Evolutionary conservation across 1,140 invertebrate genomes (phyloP), one percentile per base, ranked within the genome.

Genomic region (Apocrypta bakeri): DNA sequence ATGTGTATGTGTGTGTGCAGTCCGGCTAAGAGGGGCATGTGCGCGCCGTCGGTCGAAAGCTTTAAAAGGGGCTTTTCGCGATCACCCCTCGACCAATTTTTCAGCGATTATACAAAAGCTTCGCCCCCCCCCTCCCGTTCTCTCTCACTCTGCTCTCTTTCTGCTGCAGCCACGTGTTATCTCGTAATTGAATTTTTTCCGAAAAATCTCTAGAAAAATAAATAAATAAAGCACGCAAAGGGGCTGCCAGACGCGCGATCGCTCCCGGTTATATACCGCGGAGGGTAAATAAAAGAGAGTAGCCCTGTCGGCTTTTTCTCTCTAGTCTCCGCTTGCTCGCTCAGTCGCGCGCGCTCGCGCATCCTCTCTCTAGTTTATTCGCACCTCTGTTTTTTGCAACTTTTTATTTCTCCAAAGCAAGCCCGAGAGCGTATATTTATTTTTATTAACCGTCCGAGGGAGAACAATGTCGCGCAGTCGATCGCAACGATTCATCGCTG

Each of bases 1-100:
- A 6, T 8, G 73, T 21, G 12, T n/a, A 6, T 2, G 48, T 29
- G 27, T 33, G 25, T 63, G 48, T 64, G 74, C 74, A 37, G 3
- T 21, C 61, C 74, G 33, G 11, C 63, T 77, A 77, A 77, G 63
- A 66, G 33, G 75, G 27, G 42, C 21, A n/a, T 4, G 40, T 61
- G 48, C 56, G 33, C 48, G 73, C 25, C 31, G 31, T 4, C 25
- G 27, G 56, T 66, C 77, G 81, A 56, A 74, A 42, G 74, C 84
- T 82, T 84, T 72, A 66, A 80, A 81, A 84, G 42, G 37, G 40
- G 64, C n/a, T 75, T 63, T 1, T 7, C 29, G 61, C 25, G 27
- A 48, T 17, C 1, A 1, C 48, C 48, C 48, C 2, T 56, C 48
- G 17, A n/a, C 66, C 40, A 73, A 78, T 79, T 84, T 85, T 84